These are phyloP conservation scores for Ispidina picta DNA, from an alignment of 2,797 vertebrate genomes.

Conservation along the genomic window DNA sequence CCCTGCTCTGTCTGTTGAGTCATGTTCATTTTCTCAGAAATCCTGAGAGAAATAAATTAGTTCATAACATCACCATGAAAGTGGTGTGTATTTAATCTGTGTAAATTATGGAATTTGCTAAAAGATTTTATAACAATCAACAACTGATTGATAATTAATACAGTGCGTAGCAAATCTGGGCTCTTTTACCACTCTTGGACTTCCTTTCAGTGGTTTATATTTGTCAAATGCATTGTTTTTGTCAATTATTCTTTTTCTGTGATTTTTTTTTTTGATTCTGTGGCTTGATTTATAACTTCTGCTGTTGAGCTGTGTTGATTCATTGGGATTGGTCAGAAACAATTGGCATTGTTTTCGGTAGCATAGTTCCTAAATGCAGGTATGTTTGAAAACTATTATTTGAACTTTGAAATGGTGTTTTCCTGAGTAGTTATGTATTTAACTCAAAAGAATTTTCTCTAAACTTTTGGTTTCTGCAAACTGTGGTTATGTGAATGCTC, in stretches of 20 bases:
- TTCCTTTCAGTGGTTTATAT: background rate
- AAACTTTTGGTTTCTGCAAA: background rate
- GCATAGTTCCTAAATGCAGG: background rate
- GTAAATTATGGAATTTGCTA: background rate
- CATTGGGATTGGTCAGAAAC: background rate
- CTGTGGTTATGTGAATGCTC: constrained; percentile 27
- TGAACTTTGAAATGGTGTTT: background rate
- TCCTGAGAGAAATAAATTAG: background rate
- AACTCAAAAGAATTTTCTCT: background rate
- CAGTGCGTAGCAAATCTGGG: background rate
- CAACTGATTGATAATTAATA: background rate
- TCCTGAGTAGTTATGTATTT: background rate
- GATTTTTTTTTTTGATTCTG: background rate
- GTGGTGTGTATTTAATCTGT: background rate
- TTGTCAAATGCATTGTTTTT: background rate
- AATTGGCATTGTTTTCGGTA: background rate
- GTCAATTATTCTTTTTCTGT: background rate
- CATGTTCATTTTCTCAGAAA: background rate
- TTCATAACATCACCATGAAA: background rate
- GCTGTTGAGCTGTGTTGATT: background rate
- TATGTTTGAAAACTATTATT: background rate
- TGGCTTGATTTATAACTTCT: background rate
- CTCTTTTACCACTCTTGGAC: background rate
- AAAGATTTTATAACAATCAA: background rate
- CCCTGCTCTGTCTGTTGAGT: background rate